Conservation (phyloP, 2,113 vertebrate genomes). For the Pycnonotus jocosus region DNA sequence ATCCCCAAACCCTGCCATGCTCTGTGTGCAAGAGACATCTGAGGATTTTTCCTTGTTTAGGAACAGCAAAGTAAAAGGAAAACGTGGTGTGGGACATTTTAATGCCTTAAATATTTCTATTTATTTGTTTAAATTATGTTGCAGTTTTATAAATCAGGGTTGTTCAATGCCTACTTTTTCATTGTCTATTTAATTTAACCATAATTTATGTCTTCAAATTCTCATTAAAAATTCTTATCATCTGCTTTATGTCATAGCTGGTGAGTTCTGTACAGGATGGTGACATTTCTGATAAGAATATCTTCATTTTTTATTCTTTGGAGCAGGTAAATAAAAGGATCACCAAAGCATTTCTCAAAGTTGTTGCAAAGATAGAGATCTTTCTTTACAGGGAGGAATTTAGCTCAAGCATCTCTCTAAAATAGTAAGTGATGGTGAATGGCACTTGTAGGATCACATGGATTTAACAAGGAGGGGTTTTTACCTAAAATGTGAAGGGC, state of each 20-base stretch:
- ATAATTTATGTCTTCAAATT: background rate
- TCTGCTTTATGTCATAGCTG: background rate
- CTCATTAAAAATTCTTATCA: background rate
- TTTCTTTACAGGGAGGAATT: background rate
- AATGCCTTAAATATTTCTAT: background rate
- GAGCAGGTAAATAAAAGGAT: background rate
- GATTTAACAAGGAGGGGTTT: accelerated
- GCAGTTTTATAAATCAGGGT: background rate
- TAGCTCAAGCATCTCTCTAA: background rate
- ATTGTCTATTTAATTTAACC: background rate
- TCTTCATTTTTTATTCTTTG: background rate
- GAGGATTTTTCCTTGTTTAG: background rate
- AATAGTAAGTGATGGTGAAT: background rate
- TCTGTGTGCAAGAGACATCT: background rate
- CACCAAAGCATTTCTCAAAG: background rate
- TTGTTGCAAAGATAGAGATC: background rate
- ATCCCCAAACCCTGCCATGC: background rate
- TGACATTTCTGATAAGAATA: background rate
- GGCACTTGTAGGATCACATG: background rate
- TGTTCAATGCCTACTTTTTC: background rate
- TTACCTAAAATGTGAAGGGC: background rate
- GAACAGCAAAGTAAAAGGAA: background rate
- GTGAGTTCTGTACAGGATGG: background rate
- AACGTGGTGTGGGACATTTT: background rate
- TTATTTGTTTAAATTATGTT: background rate